Base-by-base conservation (phyloP, 1,140 invertebrate genomes). In the Tetramorium simillimum region DNA sequence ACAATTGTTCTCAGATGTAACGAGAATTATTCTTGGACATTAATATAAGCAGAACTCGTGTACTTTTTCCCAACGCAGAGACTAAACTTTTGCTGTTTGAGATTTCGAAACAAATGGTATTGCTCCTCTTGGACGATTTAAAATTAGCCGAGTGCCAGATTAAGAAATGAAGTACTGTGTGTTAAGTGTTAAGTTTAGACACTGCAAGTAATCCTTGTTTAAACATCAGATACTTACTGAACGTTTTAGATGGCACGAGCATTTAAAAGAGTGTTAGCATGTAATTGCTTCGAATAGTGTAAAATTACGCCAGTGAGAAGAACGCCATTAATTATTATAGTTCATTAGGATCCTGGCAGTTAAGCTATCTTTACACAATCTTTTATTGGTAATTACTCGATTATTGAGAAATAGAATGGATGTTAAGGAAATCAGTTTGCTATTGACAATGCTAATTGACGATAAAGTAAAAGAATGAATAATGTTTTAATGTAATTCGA, bases 181-280 rank as follows among this genome's bases (percentile, higher is more conserved):
- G 24, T 77, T 60, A 6, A 46, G 56, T 43, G 10, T 77, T 5
- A 62, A 56, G 37, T 60, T 60, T 43, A 18, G 33, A 9, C 14
- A 24, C 16, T 62, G 24, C 43, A 18, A 77, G 18, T 77, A 77
- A 46, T 62, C 40, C 60, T 63, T 77, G 49, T 21, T n/a, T 51
- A 51, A 56, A 40, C 21, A 0, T 46, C 12, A n/a, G 37, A 62
- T n/a, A 75, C 5, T 75, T 63, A 62, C 0, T 60, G 28, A 62
- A 77, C 7, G 5, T 77, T 33, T 46, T 77, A 77, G 16, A n/a
- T 46, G 21, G 10, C 24, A 77, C 16, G 40, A 77, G 10, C 40
- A 21, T 62, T 77, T 28, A 60, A 62, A 43, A 53, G 33, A 12
- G 4, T 51, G 24, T 49, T 49, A 28, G 12, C 14, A 56, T 58